Evolutionary conservation across 2,797 vertebrate species (phyloP), one percentile per base, ranked within the genome.

Genomic region (Cephalopachus bancanus): DNA sequence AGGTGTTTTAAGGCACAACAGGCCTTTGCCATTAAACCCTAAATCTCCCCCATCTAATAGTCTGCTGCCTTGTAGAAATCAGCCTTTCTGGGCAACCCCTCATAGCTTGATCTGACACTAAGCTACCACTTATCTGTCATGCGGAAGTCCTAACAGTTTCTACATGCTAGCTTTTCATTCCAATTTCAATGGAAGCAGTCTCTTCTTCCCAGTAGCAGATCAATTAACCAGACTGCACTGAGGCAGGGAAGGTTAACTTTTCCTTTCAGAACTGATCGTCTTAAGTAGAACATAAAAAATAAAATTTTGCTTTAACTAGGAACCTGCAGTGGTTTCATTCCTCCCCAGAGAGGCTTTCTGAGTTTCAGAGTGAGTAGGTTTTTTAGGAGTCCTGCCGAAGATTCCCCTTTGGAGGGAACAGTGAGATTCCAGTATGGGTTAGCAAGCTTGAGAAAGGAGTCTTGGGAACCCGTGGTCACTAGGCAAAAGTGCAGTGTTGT

Each of bases 261-360:
- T 15, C 44, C 87, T 81, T 95, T 86, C 26, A 84, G 55, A 5
- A 93, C 71, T 9, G 1, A 37, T 62, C 64, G 12, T 76, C 30
- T 69, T 80, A 89, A 84, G 30, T 49, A 93, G n/a, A 90, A 62
- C 94, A 67, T 65, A 81, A 96, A 94, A 89, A 67, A 62, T 60
- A 69, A 95, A 59, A 93, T 57, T 88, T 88, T 59, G 49, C 83
- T 91, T 93, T 93, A 83, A 55, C 19, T 59, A 78, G 83, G 83
- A 94, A 95, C 92, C 84, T 75, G 37, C 60, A 9, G 49, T 78
- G 14, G n/a, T 95, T 89, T 72, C 33, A 51, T 11, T 62, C 94
- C 79, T 90, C 22, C 62, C 44, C 49, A 37, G 72, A 78, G 75
- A 89, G 30, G 37, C 59, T 57, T 33, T 90, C n/a, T 85, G 30